These are phyloP conservation scores for Butastur rufipennis DNA, from an alignment of 2,113 vertebrate species.

Conservation along the genomic window DNA sequence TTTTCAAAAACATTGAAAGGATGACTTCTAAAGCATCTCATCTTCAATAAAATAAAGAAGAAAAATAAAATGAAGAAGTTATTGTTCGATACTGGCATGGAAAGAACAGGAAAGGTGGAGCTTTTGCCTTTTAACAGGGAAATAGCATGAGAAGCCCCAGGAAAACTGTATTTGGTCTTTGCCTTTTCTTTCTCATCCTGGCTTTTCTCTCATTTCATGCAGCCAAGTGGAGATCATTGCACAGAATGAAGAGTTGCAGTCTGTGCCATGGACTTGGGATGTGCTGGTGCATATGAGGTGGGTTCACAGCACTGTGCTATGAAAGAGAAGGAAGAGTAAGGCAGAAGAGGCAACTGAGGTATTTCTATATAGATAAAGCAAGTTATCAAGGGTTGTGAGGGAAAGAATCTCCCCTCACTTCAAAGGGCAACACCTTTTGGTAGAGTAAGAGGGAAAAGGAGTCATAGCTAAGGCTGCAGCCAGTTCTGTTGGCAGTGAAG, in stretches of 20 bases:
- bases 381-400: background rate
- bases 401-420: background rate
- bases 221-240: background rate
- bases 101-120: background rate
- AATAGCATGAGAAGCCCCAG: background rate
- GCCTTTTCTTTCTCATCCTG: background rate
- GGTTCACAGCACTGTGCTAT: background rate
- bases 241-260: background rate
- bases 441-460: background rate
- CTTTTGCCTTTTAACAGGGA: background rate
- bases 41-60: background rate
- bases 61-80: background rate
- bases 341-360: background rate
- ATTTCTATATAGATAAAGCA: background rate
- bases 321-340: background rate
- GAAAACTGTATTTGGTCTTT: background rate
- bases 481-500: background rate
- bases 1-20: background rate
- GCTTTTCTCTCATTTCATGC: background rate
- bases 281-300: background rate
- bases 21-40: background rate
- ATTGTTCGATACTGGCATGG: background rate
- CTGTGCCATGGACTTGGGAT: background rate
- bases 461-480: background rate
- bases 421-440: background rate